These are phyloP conservation scores for Castor canadensis DNA, from an alignment of 2,113 vertebrate genomes.

Conservation along the genomic window DNA sequence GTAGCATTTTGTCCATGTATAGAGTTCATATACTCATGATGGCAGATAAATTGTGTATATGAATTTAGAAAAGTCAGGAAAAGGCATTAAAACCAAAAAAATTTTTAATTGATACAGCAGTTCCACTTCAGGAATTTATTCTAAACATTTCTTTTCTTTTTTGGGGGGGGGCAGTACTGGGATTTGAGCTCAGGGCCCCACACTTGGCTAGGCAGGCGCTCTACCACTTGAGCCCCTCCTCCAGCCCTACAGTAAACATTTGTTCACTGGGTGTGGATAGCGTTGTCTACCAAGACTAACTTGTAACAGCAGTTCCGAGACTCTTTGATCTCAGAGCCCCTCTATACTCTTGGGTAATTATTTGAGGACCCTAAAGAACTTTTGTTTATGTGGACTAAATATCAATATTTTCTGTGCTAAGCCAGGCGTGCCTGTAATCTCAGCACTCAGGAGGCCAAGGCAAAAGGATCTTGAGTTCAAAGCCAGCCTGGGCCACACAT, in stretches of 20 bases:
- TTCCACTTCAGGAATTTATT: neutral
- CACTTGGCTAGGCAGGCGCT: no score
- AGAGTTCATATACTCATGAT: neutral
- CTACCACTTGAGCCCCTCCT: no score
- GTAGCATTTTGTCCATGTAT: neutral
- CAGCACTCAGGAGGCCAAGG: neutral
- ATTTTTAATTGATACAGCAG: neutral
- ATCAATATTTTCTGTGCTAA: neutral
- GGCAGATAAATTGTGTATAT: neutral
- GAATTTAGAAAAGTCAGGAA: constrained; percentile 26
- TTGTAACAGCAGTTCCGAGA: constrained; percentile 15
- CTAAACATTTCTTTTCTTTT: neutral
- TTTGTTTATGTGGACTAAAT: neutral
- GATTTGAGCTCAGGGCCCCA: no score
- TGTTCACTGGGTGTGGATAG: no score
- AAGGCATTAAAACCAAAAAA: constrained; percentile 20
- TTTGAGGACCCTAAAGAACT: neutral
- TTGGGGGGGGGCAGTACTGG: no score
- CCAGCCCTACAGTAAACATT: no score
- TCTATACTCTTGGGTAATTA: neutral
- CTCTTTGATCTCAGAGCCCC: neutral
- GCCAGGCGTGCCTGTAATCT: neutral
- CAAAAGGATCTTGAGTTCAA: neutral
- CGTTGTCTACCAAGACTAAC: neutral
- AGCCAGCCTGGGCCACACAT: neutral